phyloP scores from a whole-genome alignment of 2,113 vertebrate species.

The Amazona guildingii region DNA sequence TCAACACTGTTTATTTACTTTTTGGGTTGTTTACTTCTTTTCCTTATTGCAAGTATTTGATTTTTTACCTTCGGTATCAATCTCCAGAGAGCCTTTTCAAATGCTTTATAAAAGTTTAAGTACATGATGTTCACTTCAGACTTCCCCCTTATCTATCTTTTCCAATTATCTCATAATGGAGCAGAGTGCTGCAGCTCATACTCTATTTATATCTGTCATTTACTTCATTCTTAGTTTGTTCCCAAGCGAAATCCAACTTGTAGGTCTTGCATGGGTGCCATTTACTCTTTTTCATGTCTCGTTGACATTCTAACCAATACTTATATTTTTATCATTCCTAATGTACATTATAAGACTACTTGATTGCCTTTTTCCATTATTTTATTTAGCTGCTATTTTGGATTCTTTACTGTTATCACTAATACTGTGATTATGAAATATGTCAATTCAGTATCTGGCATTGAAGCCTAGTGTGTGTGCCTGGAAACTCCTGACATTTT shows the following conservation, averaged over 20 bases:
- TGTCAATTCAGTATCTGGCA: not conserved
- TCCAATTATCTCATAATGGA: constrained; percentile 62
- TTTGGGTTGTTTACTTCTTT: constrained; percentile 44
- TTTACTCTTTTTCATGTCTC: not conserved
- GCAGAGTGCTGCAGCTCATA: constrained; percentile 33
- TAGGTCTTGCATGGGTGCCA: not conserved
- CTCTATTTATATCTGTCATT: constrained; percentile 66
- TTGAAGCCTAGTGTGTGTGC: not conserved
- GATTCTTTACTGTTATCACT: not conserved
- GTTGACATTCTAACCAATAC: not conserved
- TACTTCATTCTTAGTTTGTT: constrained; percentile 31
- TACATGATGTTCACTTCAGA: constrained; percentile 54
- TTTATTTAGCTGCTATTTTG: constrained; percentile 15
- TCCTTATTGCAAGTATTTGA: not conserved
- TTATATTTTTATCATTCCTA: not conserved
- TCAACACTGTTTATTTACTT: not conserved
- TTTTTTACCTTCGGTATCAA: constrained; percentile 23
- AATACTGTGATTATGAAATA: not conserved
- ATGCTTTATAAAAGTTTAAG: constrained; percentile 46
- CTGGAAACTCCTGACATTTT: not conserved
- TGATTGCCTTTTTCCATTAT: not conserved
- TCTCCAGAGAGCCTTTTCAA: constrained; percentile 36
- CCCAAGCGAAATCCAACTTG: constrained; percentile 21
- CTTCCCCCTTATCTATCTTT: constrained; percentile 48
- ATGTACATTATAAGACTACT: not conserved